Evolutionary conservation across 1,140 invertebrate species (phyloP).

Genomic region (Pseudachorutes palmiensis): DNA sequence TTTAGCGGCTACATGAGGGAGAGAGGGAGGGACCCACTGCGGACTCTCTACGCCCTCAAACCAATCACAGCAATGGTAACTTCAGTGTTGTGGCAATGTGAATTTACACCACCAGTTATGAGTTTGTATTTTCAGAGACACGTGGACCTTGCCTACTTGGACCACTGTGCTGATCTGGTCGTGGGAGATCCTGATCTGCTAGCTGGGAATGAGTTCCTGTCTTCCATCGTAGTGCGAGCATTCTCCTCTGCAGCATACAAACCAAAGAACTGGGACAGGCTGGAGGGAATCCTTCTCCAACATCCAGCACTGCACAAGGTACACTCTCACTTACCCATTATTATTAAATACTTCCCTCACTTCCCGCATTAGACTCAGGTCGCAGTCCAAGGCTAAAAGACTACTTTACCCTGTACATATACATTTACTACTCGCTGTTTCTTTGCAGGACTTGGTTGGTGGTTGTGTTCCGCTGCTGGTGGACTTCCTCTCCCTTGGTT

Average conservation of each 20-base stretch:
- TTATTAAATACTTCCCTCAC: not conserved
- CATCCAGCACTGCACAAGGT: slow-evolving; percentile 42
- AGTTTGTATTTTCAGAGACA: slow-evolving; percentile 44
- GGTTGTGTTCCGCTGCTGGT: slow-evolving; percentile 48
- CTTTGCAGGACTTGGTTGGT: slow-evolving; percentile 40
- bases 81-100: slow-evolving; percentile 16
- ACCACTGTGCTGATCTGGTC: slow-evolving; percentile 48
- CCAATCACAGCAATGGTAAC: slow-evolving; percentile 48
- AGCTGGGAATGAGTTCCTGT: slow-evolving; percentile 37
- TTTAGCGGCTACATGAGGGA: no score
- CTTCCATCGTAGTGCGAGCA: slow-evolving; percentile 45
- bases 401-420: no score
- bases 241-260: slow-evolving; percentile 50
- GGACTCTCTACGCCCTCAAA: slow-evolving; percentile 46
- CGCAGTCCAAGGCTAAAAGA: not conserved
- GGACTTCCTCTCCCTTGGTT: slow-evolving; percentile 45
- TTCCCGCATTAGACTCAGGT: not conserved
- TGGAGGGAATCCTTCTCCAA: slow-evolving; percentile 40
- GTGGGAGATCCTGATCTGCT: slow-evolving; percentile 40
- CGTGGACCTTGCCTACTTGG: slow-evolving; percentile 48
- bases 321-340: slow-evolving; percentile 8
- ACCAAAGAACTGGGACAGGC: slow-evolving; percentile 48
- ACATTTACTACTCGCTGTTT: slow-evolving; percentile 33
- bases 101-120: slow-evolving; percentile 16
- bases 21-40: slow-evolving; percentile 46